A percentile compares a stretch with the other conserved stretches of the same genome.
These are phyloP conservation scores for Pristis pectinata DNA, from an alignment of 2,797 vertebrate species.

Conservation along the genomic window DNA sequence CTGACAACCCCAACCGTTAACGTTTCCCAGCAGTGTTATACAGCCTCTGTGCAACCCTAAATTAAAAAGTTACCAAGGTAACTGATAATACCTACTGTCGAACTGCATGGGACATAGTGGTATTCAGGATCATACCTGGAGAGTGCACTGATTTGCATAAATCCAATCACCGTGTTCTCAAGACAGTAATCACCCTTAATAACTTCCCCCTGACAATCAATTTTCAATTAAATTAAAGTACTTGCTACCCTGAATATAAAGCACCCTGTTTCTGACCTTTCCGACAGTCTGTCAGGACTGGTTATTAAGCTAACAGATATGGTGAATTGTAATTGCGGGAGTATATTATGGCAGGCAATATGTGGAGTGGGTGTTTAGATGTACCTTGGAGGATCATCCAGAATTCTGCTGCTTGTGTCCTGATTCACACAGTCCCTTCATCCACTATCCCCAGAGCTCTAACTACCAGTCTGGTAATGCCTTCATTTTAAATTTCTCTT, in stretches of 20 bases:
- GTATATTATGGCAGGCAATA: background rate
- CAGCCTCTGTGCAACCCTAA: background rate
- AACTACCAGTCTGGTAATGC: too few relatives aligned
- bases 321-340: background rate
- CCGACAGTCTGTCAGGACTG: background rate
- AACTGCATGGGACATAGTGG: background rate
- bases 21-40: background rate
- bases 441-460: background rate
- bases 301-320: constrained; percentile 33
- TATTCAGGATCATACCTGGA: background rate
- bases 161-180: constrained; percentile 27
- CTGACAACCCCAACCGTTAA: constrained; percentile 5
- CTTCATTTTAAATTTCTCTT: background rate
- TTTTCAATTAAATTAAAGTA: constrained; percentile 36
- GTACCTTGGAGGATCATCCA: background rate
- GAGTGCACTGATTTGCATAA: constrained; percentile 31
- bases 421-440: background rate
- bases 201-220: constrained; percentile 32
- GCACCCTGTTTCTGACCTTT: constrained; percentile 29
- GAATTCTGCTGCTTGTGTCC: background rate
- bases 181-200: constrained; percentile 36
- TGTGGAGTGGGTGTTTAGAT: background rate
- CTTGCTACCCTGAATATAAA: constrained; percentile 30
- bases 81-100: background rate
- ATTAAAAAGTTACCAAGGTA: constrained; percentile 23